Percentiles rank a stretch among this genome's conserved stretches.
Evolutionary conservation across 2,113 vertebrate species (phyloP).

Genomic region (Cynopterus brachyotis): DNA sequence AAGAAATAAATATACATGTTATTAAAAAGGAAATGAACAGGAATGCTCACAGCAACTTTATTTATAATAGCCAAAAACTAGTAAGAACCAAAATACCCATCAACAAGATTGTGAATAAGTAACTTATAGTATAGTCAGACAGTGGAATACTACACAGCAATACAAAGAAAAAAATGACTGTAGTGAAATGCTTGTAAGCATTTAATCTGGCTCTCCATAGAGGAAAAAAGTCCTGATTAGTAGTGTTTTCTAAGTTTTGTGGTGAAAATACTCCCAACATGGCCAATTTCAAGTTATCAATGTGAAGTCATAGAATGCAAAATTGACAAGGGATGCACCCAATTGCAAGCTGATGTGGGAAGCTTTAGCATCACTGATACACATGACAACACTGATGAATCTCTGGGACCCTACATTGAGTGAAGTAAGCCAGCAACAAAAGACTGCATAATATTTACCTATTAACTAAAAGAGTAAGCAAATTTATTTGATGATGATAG

Average conservation of each 20-base stretch:
- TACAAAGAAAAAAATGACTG: neutral
- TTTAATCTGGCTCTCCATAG: neutral
- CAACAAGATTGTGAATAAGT: neutral
- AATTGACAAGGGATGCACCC: neutral
- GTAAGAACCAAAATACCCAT: neutral
- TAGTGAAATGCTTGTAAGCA: neutral
- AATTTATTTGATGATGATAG: neutral
- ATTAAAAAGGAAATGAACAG: neutral
- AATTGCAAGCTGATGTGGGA: neutral
- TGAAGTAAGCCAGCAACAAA: neutral
- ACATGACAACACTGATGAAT: neutral
- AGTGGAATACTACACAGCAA: neutral
- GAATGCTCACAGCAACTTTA: neutral
- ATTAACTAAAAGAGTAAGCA: neutral
- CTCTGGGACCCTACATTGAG: neutral
- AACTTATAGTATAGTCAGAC: neutral
- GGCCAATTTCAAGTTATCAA: neutral
- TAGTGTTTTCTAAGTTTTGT: neutral
- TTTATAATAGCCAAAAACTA: neutral
- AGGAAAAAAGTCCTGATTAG: neutral
- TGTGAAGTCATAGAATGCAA: fast-evolving
- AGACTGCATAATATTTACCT: neutral
- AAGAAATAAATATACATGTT: neutral
- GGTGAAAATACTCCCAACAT: neutral
- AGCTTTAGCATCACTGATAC: neutral